Percentiles rank a stretch among this genome's conserved stretches.
Conservation (phyloP, 2,888 invertebrate species). For the Brenthis daphne region DNA sequence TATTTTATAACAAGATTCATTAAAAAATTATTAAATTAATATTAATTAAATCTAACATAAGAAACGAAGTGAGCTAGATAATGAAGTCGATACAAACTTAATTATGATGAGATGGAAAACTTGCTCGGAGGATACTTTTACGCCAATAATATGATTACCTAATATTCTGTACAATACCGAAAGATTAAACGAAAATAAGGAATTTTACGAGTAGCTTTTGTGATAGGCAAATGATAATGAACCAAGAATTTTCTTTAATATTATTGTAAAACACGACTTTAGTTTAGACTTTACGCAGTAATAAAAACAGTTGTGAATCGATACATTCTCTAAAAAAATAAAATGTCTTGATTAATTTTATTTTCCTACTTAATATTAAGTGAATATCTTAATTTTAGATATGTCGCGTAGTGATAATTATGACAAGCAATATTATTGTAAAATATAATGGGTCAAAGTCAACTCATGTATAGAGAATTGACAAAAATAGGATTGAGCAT, state of each 20-base stretch:
- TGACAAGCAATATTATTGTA: slow-evolving; percentile 76
- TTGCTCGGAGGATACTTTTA: not conserved
- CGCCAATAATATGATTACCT: not conserved
- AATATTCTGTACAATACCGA: not conserved
- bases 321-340: not conserved
- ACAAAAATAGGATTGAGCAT: slow-evolving; percentile 46
- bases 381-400: slow-evolving; percentile 37
- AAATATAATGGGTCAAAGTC: slow-evolving; percentile 65
- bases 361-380: not conserved
- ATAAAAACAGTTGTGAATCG: no score
- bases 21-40: no score
- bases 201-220: no score
- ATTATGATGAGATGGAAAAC: not conserved
- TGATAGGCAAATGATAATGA: no score
- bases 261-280: no score
- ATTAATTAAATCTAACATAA: no score
- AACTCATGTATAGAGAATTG: slow-evolving; percentile 48
- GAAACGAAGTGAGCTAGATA: not conserved
- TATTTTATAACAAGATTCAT: no score
- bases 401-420: slow-evolving; percentile 65
- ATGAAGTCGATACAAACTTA: not conserved
- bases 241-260: no score
- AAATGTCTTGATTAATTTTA: not conserved
- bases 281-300: no score
- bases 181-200: no score